A percentile compares a stretch with the other conserved stretches of the same genome.
Conservation (phyloP, 2,888 invertebrate genomes). For the Pasiphila rectangulata region DNA sequence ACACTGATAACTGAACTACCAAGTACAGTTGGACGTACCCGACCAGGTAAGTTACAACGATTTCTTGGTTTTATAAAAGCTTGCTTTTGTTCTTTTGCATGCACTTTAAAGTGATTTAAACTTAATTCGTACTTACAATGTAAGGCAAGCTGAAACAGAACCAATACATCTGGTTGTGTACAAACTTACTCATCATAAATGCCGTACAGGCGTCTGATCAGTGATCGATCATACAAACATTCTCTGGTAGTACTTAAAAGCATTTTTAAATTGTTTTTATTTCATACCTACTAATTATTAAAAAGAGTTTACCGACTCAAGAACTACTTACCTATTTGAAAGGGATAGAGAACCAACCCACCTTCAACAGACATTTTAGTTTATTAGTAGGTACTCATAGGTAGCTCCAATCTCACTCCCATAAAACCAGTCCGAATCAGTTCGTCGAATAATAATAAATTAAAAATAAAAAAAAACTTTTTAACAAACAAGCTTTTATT, state of each 20-base stretch:
- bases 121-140: conserved; percentile 4
- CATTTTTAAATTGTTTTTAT: too few species aligned
- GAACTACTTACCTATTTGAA: too few species aligned
- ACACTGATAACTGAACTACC: conserved; percentile 50
- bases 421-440: conserved; percentile 69
- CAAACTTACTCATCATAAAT: neutral
- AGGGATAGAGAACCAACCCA: too few species aligned
- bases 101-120: conserved; percentile 3
- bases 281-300: too few species aligned
- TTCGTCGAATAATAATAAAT: conserved; percentile 66
- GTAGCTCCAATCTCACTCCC: conserved; percentile 51
- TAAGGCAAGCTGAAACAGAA: conserved; percentile 19
- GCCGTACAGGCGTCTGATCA: neutral
- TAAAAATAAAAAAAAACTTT: too few species aligned
- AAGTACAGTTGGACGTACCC: conserved; percentile 20
- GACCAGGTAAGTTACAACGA: conserved; percentile 15
- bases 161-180: too few species aligned
- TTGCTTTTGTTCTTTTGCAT: neutral
- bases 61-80: conserved; percentile 2
- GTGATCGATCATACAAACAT: neutral
- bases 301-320: too few species aligned
- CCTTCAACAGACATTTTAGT: conserved; percentile 47
- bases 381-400: conserved; percentile 40
- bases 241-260: too few species aligned
- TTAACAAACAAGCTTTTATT: too few species aligned